Conservation (phyloP, 2,888 invertebrate species). For the Xylophagus ater region DNA sequence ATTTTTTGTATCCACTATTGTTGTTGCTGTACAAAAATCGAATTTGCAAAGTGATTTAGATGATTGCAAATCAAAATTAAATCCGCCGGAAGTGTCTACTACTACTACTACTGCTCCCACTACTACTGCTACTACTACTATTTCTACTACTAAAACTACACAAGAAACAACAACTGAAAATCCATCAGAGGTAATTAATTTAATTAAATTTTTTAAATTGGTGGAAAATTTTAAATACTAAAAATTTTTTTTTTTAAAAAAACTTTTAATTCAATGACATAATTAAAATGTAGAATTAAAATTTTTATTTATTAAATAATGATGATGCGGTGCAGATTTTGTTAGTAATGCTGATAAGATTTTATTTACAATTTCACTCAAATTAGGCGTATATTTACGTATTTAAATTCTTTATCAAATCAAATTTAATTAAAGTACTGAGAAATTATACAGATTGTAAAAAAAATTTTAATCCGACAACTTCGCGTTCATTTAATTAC, state of each 20-base stretch:
- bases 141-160: constrained; percentile 16
- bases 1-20: constrained; percentile 45
- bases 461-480: too few species aligned
- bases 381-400: too few species aligned
- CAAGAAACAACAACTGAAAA: constrained; percentile 14
- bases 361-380: too few species aligned
- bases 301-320: too few species aligned
- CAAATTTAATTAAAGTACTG: too few species aligned
- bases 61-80: constrained; percentile 20
- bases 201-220: background rate
- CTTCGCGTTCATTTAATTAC: too few species aligned
- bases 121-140: constrained; percentile 13
- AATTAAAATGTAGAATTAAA: too few species aligned
- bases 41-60: constrained; percentile 25
- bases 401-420: too few species aligned
- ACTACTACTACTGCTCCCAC: constrained; percentile 18
- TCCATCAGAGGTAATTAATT: constrained; percentile 10
- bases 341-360: too few species aligned
- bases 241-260: constrained; percentile 6
- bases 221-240: background rate
- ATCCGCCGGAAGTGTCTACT: constrained; percentile 10
- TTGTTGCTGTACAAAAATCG: constrained; percentile 41
- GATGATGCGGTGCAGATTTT: too few species aligned
- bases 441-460: too few species aligned
- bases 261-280: too few species aligned